Evolutionary conservation across 2,888 invertebrate species (phyloP).

Genomic region (Rhamnusium bicolor): DNA sequence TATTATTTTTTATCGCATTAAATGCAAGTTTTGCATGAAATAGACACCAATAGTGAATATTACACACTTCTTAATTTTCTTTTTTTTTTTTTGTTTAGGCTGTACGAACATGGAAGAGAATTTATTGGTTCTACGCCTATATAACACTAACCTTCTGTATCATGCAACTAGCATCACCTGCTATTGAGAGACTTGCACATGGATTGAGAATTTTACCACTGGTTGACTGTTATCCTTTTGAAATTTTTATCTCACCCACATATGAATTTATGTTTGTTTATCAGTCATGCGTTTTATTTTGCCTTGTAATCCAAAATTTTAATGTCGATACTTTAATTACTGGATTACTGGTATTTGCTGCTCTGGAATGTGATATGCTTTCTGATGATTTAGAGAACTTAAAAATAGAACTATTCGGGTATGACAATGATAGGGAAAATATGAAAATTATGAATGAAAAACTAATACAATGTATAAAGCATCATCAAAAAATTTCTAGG

Average conservation of each 20-base stretch:
- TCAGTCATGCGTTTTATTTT: constrained; percentile 32
- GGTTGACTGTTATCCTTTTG: constrained; percentile 46
- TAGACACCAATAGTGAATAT: too few species aligned
- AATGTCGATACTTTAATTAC: constrained; percentile 34
- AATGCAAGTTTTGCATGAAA: too few species aligned
- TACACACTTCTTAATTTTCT: too few species aligned
- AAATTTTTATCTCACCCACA: constrained; percentile 33
- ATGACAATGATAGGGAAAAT: background rate
- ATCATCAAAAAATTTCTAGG: constrained; percentile 37
- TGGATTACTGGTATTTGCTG: constrained; percentile 34
- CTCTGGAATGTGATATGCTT: constrained; percentile 38
- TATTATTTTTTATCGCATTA: too few species aligned
- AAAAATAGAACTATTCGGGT: constrained; percentile 12
- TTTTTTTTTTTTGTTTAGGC: constrained; percentile 3
- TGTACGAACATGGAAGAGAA: constrained; percentile 33
- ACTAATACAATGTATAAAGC: constrained; percentile 34
- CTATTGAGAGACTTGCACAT: constrained; percentile 20
- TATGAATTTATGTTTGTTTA: constrained; percentile 45
- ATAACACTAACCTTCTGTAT: constrained; percentile 8
- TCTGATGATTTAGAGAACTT: constrained; percentile 33
- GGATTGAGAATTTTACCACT: constrained; percentile 32
- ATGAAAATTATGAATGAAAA: constrained; percentile 14
- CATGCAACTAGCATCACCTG: constrained; percentile 25
- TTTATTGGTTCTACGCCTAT: constrained; percentile 21
- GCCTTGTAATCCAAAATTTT: constrained; percentile 31